Percentiles rank a stretch among this genome's conserved stretches.
phyloP scores from a whole-genome alignment of 2,888 invertebrate genomes.

The Aricia artaxerxes region DNA sequence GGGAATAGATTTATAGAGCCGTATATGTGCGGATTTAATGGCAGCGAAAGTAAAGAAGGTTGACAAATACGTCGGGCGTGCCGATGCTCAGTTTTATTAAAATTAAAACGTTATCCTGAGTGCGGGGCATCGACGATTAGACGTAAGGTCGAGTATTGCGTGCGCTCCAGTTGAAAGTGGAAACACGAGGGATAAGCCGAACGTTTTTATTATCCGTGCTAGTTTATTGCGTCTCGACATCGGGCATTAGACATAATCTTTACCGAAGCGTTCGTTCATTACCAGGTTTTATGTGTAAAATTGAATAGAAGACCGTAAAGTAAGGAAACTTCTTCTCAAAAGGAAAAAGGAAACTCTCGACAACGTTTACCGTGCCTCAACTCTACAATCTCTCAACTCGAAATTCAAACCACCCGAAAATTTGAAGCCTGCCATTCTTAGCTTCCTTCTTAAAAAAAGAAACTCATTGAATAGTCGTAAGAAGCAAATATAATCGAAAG shows the following conservation, averaged over 20 bases:
- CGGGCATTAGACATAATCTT: slow-evolving; percentile 59
- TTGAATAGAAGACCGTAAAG: neutral
- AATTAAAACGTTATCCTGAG: slow-evolving; percentile 69
- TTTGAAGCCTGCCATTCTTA: too few species aligned
- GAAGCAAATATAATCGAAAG: neutral
- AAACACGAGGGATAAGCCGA: slow-evolving; percentile 68
- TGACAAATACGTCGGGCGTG: slow-evolving; percentile 80
- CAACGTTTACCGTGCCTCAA: too few species aligned
- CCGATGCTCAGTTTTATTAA: slow-evolving; percentile 79
- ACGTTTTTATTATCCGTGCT: slow-evolving; percentile 75
- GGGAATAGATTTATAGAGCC: slow-evolving; percentile 58
- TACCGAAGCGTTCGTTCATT: slow-evolving; percentile 30
- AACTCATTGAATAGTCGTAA: neutral
- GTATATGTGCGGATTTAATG: slow-evolving; percentile 76
- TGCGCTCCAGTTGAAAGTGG: slow-evolving; percentile 63
- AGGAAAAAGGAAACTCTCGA: too few species aligned
- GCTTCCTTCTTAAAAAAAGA: too few species aligned
- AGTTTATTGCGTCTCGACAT: slow-evolving; percentile 73
- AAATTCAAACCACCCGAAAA: too few species aligned
- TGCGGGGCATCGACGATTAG: slow-evolving; percentile 71
- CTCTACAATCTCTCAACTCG: too few species aligned
- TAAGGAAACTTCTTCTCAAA: neutral
- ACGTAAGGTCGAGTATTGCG: slow-evolving; percentile 67
- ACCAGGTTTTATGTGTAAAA: neutral
- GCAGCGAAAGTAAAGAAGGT: slow-evolving; percentile 79